Base-by-base conservation (phyloP, 2,888 invertebrate genomes). In the Ophion obscuratus region DNA sequence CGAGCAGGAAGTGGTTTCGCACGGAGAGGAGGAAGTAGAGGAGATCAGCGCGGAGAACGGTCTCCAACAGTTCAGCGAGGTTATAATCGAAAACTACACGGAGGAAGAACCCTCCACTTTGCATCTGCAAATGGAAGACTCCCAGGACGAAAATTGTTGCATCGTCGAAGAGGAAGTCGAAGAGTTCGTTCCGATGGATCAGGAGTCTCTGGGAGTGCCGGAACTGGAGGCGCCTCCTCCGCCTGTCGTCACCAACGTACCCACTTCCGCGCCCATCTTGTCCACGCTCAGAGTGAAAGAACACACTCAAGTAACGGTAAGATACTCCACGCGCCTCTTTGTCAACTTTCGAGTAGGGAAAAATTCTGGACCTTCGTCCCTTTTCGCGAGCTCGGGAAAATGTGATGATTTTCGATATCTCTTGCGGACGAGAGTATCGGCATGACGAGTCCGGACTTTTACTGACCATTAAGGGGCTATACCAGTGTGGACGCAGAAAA, bases 211-310 rank as follows among this genome's bases (percentile, higher is more conserved):
- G 70, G 90, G 83, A 53, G 91, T 92, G 31, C 92, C 92, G 17
- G 92, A 92, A 85, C 84, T 92, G 70, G 92, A 92, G 71, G 90
- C 91, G 36, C 89, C 92, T 47, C 90, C 90, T n/a, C 91, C 91
- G 62, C 90, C 91, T 36, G 90, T 91, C 84, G 93, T 94, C 87
- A 92, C 88, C 83, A 91, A 88, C 76, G 88, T 91, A 76, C 90
- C 89, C 67, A 86, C 87, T 71, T 84, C 88, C 36, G 86, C 88
- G 53, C 87, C 90, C 57, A 91, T 91, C 81, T 86, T 88, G 74
- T 91, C 91, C 40, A 90, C 90, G 62, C 86, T 91, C 64, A 90
- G 88, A 87, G 87, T 89, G 47, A 91, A 90, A 87, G 90, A 90
- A 81, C 86, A 88, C 31, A 47, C 81, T 53, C 89, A 89, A 47